These are phyloP conservation scores for Dinomys branickii DNA, from an alignment of 2,113 vertebrate species.

Conservation along the genomic window DNA sequence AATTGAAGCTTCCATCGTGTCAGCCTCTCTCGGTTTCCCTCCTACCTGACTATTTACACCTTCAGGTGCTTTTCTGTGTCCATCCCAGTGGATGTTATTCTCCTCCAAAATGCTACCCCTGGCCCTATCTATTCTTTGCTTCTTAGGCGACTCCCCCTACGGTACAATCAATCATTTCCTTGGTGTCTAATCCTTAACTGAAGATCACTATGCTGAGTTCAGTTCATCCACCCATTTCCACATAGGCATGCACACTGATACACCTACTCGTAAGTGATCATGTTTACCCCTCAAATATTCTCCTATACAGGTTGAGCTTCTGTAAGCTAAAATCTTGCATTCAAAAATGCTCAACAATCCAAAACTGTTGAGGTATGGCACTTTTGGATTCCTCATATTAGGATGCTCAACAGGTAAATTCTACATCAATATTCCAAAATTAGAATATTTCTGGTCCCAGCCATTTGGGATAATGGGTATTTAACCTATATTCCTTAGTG, in stretches of 20 bases:
- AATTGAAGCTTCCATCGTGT: neutral
- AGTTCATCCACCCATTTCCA: neutral
- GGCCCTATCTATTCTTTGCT: neutral
- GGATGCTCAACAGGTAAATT: neutral
- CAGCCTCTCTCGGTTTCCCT: neutral
- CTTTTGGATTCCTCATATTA: neutral
- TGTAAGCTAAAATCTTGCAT: neutral
- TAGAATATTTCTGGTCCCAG: neutral
- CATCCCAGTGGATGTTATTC: neutral
- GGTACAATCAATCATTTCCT: neutral
- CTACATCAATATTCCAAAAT: neutral
- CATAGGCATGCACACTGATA: neutral
- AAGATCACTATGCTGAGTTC: neutral
- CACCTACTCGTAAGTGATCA: neutral
- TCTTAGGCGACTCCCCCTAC: neutral
- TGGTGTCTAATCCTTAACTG: neutral
- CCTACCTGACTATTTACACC: neutral
- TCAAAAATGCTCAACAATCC: neutral
- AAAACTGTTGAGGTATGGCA: neutral
- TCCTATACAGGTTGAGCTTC: neutral
- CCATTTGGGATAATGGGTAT: neutral
- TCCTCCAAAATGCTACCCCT: neutral
- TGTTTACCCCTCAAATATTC: neutral
- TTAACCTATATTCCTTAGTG: neutral
- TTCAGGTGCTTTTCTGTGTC: neutral